Conservation (phyloP, 2,888 invertebrate species). For the Taphrorychus bicolor region DNA sequence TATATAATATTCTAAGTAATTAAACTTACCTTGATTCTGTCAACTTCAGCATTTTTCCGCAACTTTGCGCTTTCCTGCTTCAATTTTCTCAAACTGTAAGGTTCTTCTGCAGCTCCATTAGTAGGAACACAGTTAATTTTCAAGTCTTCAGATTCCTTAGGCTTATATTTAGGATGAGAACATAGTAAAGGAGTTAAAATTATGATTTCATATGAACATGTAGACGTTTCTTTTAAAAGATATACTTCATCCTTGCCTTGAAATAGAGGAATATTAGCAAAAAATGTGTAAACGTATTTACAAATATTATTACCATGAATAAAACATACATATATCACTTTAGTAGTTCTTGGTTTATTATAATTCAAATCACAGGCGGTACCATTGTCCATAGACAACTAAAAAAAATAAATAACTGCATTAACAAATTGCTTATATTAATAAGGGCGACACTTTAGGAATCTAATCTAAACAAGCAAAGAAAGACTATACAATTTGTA, state of each 20-base stretch:
- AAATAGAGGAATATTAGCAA: neutral
- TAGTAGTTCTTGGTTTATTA: slow-evolving; percentile 80
- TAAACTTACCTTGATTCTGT: slow-evolving; percentile 61
- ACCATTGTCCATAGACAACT: slow-evolving; percentile 79
- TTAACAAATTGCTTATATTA: neutral
- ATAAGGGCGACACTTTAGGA: too few relatives aligned
- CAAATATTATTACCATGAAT: slow-evolving; percentile 66
- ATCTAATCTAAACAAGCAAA: too few relatives aligned
- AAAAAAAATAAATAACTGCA: neutral
- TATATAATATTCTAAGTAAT: neutral
- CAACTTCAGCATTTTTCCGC: slow-evolving; percentile 63
- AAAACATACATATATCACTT: slow-evolving; percentile 88
- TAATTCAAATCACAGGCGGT: slow-evolving; percentile 88
- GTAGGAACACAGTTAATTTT: slow-evolving; percentile 77
- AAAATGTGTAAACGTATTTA: neutral
- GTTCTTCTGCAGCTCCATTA: slow-evolving; percentile 73
- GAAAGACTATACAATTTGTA: too few relatives aligned
- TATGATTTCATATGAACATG: slow-evolving; percentile 93
- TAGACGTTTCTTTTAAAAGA: slow-evolving; percentile 90
- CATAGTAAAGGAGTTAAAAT: slow-evolving; percentile 89
- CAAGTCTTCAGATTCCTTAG: slow-evolving; percentile 79
- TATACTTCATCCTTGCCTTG: slow-evolving; percentile 82
- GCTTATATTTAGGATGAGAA: slow-evolving; percentile 85
- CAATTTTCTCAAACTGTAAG: slow-evolving; percentile 72
- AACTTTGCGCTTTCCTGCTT: slow-evolving; percentile 77